Evolutionary conservation across 1,140 invertebrate species (phyloP), one percentile per base, ranked within the genome.

Genomic region (Brachionus asplanchnoidis): DNA sequence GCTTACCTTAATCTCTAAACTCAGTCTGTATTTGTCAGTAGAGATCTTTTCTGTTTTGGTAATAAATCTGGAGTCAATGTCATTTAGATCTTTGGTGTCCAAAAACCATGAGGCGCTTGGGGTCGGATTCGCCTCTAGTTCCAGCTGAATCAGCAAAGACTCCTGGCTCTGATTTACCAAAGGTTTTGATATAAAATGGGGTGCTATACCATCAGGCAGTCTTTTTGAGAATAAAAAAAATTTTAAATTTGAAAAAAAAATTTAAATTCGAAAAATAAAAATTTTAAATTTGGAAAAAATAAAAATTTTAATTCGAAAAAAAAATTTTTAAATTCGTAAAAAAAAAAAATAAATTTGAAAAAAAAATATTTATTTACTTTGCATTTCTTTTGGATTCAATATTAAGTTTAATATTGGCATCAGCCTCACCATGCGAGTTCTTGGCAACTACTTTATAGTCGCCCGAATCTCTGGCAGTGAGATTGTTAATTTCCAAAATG

Each of bases 131-230:
- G 84, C 84, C 7, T 42, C 56, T 5, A 79, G 20, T 20, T 78
- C 75, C 5, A 85, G 11, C 36, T 66, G 32, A 26, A 85, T 79
- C 6, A 53, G 40, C n/a, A 78, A 28, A 12, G 17, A 78, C 90
- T 97, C 95, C 88, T 96, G 95, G 90, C 97, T 95, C 90, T 97
- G 95, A 89, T 95, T 92, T 89, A 97, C 97, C 56, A 94, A 92
- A 36, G 95, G 95, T 91, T 97, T 97, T 91, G 95, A 95, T 89
- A 94, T 93, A 91, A 97, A 97, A 88, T 95, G 96, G 87, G 95
- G 95, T 89, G 95, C 95, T 89, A 95, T 93, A 88, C 95, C 95
- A 92, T 97, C 95, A 91, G 95, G 95, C 95, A 96, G 95, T 93
- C 95, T 97, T 91, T 7, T 91, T 36, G 32, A 36, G 32, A 5